These are phyloP conservation scores for Sphyrna mokarran DNA, from an alignment of 2,113 vertebrate species.

Conservation along the genomic window DNA sequence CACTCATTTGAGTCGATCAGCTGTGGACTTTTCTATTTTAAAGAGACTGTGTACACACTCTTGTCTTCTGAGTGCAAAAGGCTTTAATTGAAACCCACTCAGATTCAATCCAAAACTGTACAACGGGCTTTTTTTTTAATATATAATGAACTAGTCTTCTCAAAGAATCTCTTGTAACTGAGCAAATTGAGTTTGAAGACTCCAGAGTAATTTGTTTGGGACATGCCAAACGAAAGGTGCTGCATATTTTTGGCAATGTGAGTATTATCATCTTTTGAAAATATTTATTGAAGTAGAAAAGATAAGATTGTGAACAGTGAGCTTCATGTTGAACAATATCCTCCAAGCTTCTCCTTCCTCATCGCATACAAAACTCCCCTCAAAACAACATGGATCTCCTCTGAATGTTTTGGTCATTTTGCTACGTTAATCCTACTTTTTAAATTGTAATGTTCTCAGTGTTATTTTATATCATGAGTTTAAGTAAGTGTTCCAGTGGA, in stretches of 20 bases:
- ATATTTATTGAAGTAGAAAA: background rate
- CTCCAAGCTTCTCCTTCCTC: background rate
- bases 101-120: constrained; percentile 18
- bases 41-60: constrained; percentile 16
- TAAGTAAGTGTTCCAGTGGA: background rate
- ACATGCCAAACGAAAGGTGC: constrained; percentile 16
- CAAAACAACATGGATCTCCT: background rate
- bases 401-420: background rate
- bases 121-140: background rate
- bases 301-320: background rate
- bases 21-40: constrained; percentile 17
- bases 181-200: constrained; percentile 27
- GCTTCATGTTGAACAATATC: background rate
- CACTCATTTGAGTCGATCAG: constrained; percentile 1
- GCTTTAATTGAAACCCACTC: background rate
- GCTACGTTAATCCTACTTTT: background rate
- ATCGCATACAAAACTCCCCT: no score
- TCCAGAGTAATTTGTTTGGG: constrained; percentile 26
- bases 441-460: background rate
- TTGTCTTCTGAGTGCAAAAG: constrained; percentile 25
- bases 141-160: constrained; percentile 17
- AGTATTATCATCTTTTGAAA: constrained; percentile 30
- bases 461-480: background rate
- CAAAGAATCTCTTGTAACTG: constrained; percentile 23
- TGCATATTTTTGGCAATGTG: constrained; percentile 16